Percentiles rank a stretch among this genome's conserved stretches.
These are phyloP conservation scores for Apodemia zela DNA, from an alignment of 2,888 invertebrate species.

Conservation along the genomic window DNA sequence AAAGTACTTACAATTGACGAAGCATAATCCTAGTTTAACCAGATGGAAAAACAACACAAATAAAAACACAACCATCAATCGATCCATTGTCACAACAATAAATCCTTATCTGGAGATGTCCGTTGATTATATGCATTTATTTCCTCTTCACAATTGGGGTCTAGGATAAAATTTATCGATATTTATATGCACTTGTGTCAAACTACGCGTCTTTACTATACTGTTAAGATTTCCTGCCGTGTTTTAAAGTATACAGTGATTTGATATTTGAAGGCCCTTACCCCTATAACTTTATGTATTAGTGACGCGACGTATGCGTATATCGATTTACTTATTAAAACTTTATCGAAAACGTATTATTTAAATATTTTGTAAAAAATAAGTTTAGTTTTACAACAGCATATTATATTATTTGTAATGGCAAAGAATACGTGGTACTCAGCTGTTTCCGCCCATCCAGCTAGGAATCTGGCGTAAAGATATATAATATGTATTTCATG, in stretches of 20 bases:
- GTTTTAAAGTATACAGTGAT: conserved; percentile 70
- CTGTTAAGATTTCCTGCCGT: conserved; percentile 55
- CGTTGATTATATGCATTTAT: conserved; percentile 21
- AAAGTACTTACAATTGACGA: conserved; percentile 61
- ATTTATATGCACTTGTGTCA: conserved; percentile 40
- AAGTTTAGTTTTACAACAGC: too few species aligned
- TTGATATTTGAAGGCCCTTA: conserved; percentile 69
- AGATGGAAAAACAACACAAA: conserved; percentile 39
- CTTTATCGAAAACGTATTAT: too few species aligned
- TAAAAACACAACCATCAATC: conserved; percentile 37
- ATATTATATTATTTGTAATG: too few species aligned
- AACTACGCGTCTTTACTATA: conserved; percentile 56
- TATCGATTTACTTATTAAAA: not conserved
- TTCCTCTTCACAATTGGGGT: conserved; percentile 25
- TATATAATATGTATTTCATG: too few species aligned
- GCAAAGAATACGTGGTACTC: too few species aligned
- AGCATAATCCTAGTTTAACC: conserved; percentile 53
- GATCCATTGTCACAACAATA: conserved; percentile 51
- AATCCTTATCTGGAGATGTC: conserved; percentile 35
- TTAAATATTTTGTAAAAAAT: too few species aligned
- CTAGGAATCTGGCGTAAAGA: too few species aligned
- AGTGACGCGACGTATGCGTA: conserved; percentile 38
- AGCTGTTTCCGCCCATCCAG: too few species aligned
- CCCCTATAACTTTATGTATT: conserved; percentile 58
- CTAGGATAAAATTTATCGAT: conserved; percentile 30